Base-by-base conservation (phyloP, 2,113 vertebrate species). In the Nibea coibor region DNA sequence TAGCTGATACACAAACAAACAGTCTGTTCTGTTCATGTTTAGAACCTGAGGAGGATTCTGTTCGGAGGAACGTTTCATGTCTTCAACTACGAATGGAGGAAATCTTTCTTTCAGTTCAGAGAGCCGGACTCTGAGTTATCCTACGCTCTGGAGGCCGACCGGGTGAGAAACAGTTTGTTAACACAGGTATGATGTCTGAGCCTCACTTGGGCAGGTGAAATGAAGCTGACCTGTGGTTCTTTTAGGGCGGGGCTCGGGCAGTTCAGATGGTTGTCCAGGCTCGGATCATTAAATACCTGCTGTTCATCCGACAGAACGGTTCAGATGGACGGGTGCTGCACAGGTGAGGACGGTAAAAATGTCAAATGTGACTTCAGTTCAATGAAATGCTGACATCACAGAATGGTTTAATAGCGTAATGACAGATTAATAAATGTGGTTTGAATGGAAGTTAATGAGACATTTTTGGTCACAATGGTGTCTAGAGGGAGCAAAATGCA, bases 261-360 rank as follows among this genome's bases (percentile, higher is more conserved):
- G 56, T 98, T 66, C 96, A 97, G 94, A 96, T 95, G 92, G 96
- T 93, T 0, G 89, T 98, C 0, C 97, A 98, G 82, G 96, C 94
- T 0, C 86, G 92, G 11, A 69, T 98, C 84, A 91, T 98, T 81
- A 95, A 95, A 80, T 45, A 95, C 80, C 84, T 98, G 81, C 88
- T 98, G 56, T 98, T 97, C 47, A 2, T 85, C 24, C 88, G 69
- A 58, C 86, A 89, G 48, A 71, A n/a, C 3, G 76, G 88, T 48
- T 65, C 87, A 4, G 93, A 91, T 4, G 12, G 81, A 5, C 22
- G 73, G 15, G 69, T 76, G 42, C 80, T 95, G 72, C 86, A 88
- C 74, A 95, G 96, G 97, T 97, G 86, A 86, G 88, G 17, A 77
- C 58, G 12, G 28, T 35, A 35, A 35, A 35, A 35, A 35, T 35